Evolutionary conservation across 64 coral and sea anemone species (phyloP).

Genomic region (Acropora tenuis): DNA sequence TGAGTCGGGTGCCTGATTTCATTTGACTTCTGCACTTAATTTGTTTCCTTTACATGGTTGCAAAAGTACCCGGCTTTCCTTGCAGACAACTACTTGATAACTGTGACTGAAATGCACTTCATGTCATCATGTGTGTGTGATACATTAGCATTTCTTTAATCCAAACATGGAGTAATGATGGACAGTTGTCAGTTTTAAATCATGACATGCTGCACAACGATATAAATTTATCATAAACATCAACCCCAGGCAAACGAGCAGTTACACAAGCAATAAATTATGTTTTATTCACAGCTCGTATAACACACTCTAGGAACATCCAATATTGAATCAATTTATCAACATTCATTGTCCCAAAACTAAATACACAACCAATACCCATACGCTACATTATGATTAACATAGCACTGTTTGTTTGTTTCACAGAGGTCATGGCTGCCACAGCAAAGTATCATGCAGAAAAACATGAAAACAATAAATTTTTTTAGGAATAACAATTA

Average conservation of each 20-base stretch:
- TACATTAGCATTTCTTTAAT: too few relatives aligned
- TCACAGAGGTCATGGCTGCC: neutral
- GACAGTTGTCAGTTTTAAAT: neutral
- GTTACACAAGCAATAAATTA: neutral
- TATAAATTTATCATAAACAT: neutral
- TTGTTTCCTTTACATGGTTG: too few relatives aligned
- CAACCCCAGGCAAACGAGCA: neutral
- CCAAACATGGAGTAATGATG: neutral
- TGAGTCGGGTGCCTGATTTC: too few relatives aligned
- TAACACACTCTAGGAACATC: slow-evolving; percentile 29
- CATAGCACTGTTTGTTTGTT: neutral
- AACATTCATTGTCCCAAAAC: slow-evolving; percentile 31
- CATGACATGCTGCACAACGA: too few relatives aligned
- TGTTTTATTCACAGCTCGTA: slow-evolving; percentile 41
- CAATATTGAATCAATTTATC: slow-evolving; percentile 25
- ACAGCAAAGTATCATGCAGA: neutral
- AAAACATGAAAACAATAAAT: too few relatives aligned
- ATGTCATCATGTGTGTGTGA: too few relatives aligned
- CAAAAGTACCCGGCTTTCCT: too few relatives aligned
- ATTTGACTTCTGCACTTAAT: too few relatives aligned
- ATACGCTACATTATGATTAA: neutral
- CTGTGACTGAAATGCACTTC: too few relatives aligned
- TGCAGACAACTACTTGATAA: too few relatives aligned
- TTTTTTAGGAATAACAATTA: too few relatives aligned
- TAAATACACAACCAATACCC: neutral